Percentiles rank a stretch among this genome's conserved stretches.
phyloP scores from a whole-genome alignment of 2,113 vertebrate species.

The Myxocyprinus asiaticus region DNA sequence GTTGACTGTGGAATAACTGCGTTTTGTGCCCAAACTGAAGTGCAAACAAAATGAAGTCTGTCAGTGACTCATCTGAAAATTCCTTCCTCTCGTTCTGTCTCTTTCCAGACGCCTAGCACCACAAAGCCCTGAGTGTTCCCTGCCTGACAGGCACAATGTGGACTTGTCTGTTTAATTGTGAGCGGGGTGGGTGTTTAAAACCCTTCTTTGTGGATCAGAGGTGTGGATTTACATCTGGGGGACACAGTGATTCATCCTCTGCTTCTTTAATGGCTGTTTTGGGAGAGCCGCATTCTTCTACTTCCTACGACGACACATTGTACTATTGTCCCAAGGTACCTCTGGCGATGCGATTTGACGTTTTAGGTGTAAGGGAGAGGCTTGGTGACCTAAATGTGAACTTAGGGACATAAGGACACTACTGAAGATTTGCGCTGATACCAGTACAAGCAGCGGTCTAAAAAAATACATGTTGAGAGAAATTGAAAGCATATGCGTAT shows the following conservation, averaged over 20 bases:
- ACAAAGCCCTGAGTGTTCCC: conserved; percentile 70
- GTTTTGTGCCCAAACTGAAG: conserved; percentile 62
- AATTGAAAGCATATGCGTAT: no score
- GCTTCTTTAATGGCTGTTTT: conserved; percentile 66
- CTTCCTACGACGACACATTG: conserved; percentile 74
- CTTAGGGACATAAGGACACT: conserved; percentile 56
- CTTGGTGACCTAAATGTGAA: conserved; percentile 66
- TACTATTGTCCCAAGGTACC: conserved; percentile 72
- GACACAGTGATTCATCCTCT: conserved; percentile 72
- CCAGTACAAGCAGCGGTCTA: no score
- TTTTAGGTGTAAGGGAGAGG: conserved; percentile 41
- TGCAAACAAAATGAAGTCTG: conserved; percentile 20
- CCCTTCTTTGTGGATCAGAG: conserved; percentile 77
- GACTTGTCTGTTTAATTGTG: conserved; percentile 64
- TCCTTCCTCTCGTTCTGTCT: conserved; percentile 74
- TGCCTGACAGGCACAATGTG: conserved; percentile 63
- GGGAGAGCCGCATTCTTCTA: conserved; percentile 73
- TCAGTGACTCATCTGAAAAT: conserved; percentile 78
- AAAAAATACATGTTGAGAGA: no score
- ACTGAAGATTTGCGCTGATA: background rate
- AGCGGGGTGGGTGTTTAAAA: conserved; percentile 78
- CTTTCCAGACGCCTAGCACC: conserved; percentile 53
- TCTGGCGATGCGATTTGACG: conserved; percentile 49
- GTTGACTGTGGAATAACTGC: conserved; percentile 53
- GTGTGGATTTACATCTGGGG: conserved; percentile 75